Percentiles rank a stretch among this genome's conserved stretches.
phyloP scores from a whole-genome alignment of 2,797 vertebrate genomes.

The Varecia variegata region DNA sequence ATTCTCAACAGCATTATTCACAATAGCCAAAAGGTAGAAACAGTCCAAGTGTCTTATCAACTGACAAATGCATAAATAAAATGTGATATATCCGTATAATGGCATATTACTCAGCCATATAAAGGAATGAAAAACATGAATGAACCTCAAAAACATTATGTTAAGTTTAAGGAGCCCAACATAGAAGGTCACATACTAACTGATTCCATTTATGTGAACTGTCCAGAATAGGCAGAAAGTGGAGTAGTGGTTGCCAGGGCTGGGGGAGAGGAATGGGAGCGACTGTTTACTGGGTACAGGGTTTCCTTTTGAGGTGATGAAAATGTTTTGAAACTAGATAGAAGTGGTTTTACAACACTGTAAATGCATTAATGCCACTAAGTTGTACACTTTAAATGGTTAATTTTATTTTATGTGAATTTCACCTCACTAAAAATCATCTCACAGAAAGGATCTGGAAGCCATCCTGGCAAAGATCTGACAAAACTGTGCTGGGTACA shows the following conservation, averaged over 20 bases:
- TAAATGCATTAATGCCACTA: background rate
- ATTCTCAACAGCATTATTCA: too few relatives aligned
- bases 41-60: too few relatives aligned
- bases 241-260: background rate
- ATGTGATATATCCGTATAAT: too few relatives aligned
- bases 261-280: background rate
- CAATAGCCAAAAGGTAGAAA: too few relatives aligned
- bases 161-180: too few relatives aligned
- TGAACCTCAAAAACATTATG: background rate
- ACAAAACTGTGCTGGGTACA: background rate
- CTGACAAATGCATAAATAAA: too few relatives aligned
- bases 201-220: background rate
- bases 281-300: background rate
- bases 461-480: background rate
- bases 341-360: background rate
- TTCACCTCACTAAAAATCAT: background rate
- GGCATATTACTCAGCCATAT: background rate
- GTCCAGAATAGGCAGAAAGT: background rate
- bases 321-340: background rate
- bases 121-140: background rate
- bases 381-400: background rate
- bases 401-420: background rate
- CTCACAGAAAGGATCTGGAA: background rate
- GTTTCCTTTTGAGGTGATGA: background rate
- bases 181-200: background rate